phyloP scores from a whole-genome alignment of 2,797 vertebrate species.

The Monodelphis domestica region DNA sequence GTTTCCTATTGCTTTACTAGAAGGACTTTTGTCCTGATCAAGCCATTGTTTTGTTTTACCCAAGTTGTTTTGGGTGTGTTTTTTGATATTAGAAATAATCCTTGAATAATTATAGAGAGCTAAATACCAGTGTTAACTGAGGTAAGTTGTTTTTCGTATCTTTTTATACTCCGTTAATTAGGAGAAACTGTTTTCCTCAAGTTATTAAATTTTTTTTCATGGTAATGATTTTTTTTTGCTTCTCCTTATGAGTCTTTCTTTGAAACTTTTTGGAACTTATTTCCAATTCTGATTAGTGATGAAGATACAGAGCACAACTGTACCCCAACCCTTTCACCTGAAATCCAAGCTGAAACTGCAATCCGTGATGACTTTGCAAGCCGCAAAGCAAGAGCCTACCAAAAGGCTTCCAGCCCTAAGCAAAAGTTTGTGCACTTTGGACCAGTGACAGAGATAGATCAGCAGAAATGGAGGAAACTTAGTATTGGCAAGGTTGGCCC shows the following conservation, averaged over 20 bases:
- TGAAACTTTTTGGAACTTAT: constrained; percentile 75
- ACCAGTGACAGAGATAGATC: constrained; percentile 95
- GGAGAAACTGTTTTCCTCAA: constrained; percentile 20
- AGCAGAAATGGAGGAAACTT: constrained; percentile 88
- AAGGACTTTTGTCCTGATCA: constrained; percentile 30
- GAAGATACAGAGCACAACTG: constrained; percentile 74
- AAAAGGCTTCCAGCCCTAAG: constrained; percentile 82
- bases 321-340: constrained; percentile 71
- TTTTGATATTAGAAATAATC: constrained; percentile 10
- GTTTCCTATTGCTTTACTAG: constrained; percentile 16
- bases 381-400: constrained; percentile 87
- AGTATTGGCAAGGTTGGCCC: constrained; percentile 85
- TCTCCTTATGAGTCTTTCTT: constrained; percentile 3
- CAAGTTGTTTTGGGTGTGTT: constrained; percentile 24
- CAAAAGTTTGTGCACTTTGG: constrained; percentile 95
- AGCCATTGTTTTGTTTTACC: not conserved
- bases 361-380: constrained; percentile 84
- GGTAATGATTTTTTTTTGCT: not conserved
- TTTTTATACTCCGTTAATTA: constrained; percentile 17
- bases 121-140: not conserved
- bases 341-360: constrained; percentile 86
- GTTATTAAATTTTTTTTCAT: constrained; percentile 3
- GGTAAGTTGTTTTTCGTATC: not conserved
- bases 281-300: constrained; percentile 87
- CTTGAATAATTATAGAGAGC: constrained; percentile 26